Conservation (phyloP, 2,888 invertebrate genomes). For the Thereva unica region DNA sequence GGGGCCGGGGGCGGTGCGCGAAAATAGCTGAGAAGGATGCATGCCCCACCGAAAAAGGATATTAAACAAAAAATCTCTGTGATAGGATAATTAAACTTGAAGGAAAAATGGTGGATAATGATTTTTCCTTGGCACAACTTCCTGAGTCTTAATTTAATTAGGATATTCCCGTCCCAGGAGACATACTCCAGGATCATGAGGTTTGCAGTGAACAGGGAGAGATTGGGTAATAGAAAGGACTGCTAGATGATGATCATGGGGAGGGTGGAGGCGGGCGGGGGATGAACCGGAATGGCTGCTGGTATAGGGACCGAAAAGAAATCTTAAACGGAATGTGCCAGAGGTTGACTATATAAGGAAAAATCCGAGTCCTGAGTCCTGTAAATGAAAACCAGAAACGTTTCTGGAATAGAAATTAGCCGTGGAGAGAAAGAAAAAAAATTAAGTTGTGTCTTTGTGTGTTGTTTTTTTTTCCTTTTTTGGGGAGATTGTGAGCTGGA, state of each 20-base stretch:
- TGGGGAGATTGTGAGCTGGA: too few species aligned
- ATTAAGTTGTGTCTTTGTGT: too few species aligned
- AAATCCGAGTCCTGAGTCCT: slow-evolving; percentile 20
- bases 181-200: not conserved
- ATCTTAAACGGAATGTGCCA: not conserved
- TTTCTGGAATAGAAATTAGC: slow-evolving; percentile 29
- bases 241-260: too few species aligned
- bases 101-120: slow-evolving; percentile 39
- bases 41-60: slow-evolving; percentile 4
- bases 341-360: not conserved
- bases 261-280: too few species aligned
- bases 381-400: slow-evolving; percentile 33
- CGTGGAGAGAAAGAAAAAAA: not conserved
- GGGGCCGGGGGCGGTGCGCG: slow-evolving; percentile 11
- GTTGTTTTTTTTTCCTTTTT: too few species aligned
- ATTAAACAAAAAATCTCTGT: slow-evolving; percentile 38
- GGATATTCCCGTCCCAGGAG: slow-evolving; percentile 24
- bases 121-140: slow-evolving; percentile 28
- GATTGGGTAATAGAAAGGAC: not conserved
- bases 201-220: slow-evolving; percentile 3
- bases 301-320: not conserved
- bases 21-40: not conserved
- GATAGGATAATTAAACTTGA: slow-evolving; percentile 39
- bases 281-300: too few species aligned
- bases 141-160: slow-evolving; percentile 34